Conservation (phyloP, 2,888 invertebrate genomes). For the Tenthredo notha region DNA sequence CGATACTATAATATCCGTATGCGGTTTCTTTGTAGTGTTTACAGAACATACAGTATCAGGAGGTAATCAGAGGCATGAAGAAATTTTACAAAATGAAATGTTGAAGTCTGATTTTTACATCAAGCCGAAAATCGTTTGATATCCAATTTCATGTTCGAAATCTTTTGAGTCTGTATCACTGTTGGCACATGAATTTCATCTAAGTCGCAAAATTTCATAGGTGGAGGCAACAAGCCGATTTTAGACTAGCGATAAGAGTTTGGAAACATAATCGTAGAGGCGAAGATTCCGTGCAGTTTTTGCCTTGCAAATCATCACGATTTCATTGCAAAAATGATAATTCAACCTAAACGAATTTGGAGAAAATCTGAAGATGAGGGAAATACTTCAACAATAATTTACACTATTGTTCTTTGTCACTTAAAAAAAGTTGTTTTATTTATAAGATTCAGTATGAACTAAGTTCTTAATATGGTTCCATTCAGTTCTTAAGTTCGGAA, state of each 20-base stretch:
- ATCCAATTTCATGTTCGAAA: not conserved
- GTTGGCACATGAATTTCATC: not conserved
- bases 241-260: not conserved
- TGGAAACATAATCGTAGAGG: not conserved
- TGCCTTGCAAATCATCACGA: not conserved
- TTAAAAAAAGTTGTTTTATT: too few relatives aligned
- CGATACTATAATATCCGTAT: not conserved
- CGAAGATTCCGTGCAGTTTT: not conserved
- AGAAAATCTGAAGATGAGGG: not conserved
- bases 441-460: not conserved
- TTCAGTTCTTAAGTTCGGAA: not conserved
- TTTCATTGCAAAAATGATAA: too few relatives aligned
- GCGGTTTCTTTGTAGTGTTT: not conserved
- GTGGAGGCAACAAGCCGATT: not conserved
- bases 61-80: not conserved
- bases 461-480: not conserved
- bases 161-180: not conserved
- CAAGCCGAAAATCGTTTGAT: not conserved
- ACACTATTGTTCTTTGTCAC: not conserved
- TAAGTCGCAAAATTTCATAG: not conserved
- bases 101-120: not conserved
- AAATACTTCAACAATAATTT: not conserved
- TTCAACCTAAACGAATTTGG: not conserved
- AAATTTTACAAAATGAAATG: not conserved
- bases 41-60: not conserved